Conservation (phyloP, 2,888 invertebrate genomes). For the Rapana venosa region DNA sequence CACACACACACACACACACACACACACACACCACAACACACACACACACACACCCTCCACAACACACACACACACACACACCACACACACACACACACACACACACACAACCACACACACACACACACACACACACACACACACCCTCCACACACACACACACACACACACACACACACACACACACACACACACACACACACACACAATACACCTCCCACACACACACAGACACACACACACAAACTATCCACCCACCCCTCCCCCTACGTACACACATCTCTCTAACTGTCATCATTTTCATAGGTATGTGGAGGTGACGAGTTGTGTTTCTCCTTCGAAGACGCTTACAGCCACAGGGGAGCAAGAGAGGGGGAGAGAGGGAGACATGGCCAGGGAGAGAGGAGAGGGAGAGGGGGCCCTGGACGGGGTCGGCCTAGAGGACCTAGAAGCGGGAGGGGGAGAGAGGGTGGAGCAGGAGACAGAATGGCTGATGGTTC, state of each 20-base stretch:
- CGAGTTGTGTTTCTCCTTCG: background rate
- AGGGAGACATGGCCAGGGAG: background rate
- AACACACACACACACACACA: background rate
- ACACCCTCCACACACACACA: background rate
- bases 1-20: background rate
- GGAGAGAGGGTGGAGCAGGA: background rate
- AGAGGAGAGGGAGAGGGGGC: background rate
- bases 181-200: conserved; percentile 10
- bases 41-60: background rate
- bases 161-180: background rate
- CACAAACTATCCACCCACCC: background rate
- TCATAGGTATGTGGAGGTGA: background rate
- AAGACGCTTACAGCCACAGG: background rate
- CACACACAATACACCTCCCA: background rate
- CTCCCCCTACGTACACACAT: background rate
- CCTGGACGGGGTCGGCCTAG: background rate
- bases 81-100: background rate
- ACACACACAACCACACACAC: background rate
- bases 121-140: conserved; percentile 2
- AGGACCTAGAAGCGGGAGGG: background rate
- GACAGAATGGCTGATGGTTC: background rate
- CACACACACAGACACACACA: background rate
- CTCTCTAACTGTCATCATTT: too few species aligned
- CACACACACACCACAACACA: background rate
- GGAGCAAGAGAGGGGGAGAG: background rate